phyloP scores from a whole-genome alignment of 2,113 vertebrate species.

The Diglossa brunneiventris region DNA sequence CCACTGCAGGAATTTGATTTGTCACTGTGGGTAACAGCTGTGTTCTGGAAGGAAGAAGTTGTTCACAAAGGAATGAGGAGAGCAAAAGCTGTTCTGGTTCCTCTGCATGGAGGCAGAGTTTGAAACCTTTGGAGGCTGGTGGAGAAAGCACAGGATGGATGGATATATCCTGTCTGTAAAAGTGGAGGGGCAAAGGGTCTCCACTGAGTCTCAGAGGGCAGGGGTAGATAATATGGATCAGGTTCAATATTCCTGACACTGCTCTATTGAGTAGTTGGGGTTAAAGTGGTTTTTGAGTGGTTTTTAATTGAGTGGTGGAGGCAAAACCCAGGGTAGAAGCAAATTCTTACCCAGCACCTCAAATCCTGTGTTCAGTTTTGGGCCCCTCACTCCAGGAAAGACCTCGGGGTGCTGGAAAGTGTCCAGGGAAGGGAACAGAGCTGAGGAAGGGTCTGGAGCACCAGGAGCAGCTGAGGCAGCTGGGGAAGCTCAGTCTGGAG shows the following conservation, averaged over 20 bases:
- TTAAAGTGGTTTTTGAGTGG: neutral
- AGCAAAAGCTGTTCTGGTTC: neutral
- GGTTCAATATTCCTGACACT: neutral
- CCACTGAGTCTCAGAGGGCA: neutral
- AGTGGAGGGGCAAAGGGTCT: neutral
- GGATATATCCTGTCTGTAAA: neutral
- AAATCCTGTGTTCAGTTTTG: neutral
- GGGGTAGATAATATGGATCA: neutral
- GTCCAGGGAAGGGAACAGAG: neutral
- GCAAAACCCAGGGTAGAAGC: neutral
- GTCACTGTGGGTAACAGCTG: rapidly evolving
- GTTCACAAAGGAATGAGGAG: neutral
- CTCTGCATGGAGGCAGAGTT: neutral
- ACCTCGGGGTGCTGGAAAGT: rapidly evolving
- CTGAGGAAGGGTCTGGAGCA: neutral
- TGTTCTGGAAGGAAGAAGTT: neutral
- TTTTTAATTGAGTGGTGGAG: neutral
- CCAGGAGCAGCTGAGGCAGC: neutral
- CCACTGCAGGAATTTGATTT: neutral
- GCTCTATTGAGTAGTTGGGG: no score
- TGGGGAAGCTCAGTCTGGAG: neutral
- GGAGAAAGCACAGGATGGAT: neutral
- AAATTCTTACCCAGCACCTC: neutral
- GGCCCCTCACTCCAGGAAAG: neutral
- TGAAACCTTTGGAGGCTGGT: neutral